Evolutionary conservation across 2,113 vertebrate species (phyloP), one percentile per base, ranked within the genome.

Genomic region (Orthonyx spaldingii): DNA sequence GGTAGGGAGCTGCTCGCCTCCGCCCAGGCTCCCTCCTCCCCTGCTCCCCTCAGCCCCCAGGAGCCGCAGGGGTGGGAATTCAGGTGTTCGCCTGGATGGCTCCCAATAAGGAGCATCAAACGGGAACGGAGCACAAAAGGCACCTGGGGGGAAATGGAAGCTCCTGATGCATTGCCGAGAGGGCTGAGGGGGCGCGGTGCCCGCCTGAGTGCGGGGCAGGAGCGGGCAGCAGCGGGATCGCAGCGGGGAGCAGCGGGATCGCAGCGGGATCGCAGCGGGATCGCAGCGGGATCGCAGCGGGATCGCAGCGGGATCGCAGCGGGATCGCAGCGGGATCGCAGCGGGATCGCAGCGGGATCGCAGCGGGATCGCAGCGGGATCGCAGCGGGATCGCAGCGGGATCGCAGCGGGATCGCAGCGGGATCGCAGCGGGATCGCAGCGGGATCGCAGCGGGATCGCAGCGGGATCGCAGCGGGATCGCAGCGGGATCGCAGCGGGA

Each of bases 381-480:
- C n/a, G n/a, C n/a, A 78, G 39, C 1, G n/a, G n/a, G n/a, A n/a
- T n/a, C n/a, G 64, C 6, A 2, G 57, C 1, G 12, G 79, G 71
- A 69, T n/a, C n/a, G n/a, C n/a, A 78, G 39, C 1, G n/a, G n/a
- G n/a, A n/a, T n/a, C n/a, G 64, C 6, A 2, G 57, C 1, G 12
- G 79, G 71, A 69, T n/a, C n/a, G n/a, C n/a, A 78, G 39, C 1
- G n/a, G n/a, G n/a, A n/a, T n/a, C n/a, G n/a, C n/a, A n/a, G n/a
- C n/a, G 1, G 61, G 64, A 42, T 42, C 14, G 23, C 47, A 47
- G 47, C n/a, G 68, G 24, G 71, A 33, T 61, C 16, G 13, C 42
- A 16, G 42, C 42, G 16, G 50, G 52, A n/a, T n/a, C n/a, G n/a
- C n/a, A n/a, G n/a, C n/a, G n/a, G n/a, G n/a, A n/a, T 52, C 27